Base-by-base conservation (phyloP, 2,113 vertebrate genomes). In the Cromileptes altivelis region DNA sequence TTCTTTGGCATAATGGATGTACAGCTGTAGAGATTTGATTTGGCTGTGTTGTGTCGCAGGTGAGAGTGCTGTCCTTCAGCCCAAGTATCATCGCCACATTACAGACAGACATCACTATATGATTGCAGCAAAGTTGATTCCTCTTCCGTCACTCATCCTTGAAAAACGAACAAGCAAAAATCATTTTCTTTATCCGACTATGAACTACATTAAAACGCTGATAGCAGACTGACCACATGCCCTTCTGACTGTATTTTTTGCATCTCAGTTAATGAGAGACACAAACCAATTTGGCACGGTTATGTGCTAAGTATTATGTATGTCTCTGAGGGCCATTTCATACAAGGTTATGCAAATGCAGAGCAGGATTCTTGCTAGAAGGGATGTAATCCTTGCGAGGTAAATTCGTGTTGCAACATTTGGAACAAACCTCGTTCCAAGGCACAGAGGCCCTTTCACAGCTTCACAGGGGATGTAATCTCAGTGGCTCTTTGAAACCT, bases 291-390 rank as follows among this genome's bases (percentile, higher is more conserved):
- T 93, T 84, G 82, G 61, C 60, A 77, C 50, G 83, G 75, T 88
- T 90, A 88, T 86, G 77, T 74, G 57, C 52, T 88, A 87, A 88
- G 84, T 91, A 81, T 82, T 78, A 82, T 78, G 37, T 12, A 62
- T 14, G 80, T 86, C 89, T 89, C 93, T 7, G 45, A 72, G 89
- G 93, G 74, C 72, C 40, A 49, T 71, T 92, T 89, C 79, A 71
- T 52, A 84, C 89, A 79, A 85, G 83, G 86, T 91, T 92, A 91
- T 89, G 85, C 89, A 92, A 94, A 94, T 89, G 75, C 30, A 67
- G 68, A 64, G 56, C 14, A 70, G 68, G 69, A 76, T 57, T 89
- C 55, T 58, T 70, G 85, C 93, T 70, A 49, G 62, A 78, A 78
- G 89, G 78, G 52, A 84, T 73, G 30, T 76, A 63, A 87, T 76